A percentile compares a stretch with the other conserved stretches of the same genome.
These are phyloP conservation scores for Colostygia pectinataria DNA, from an alignment of 2,888 invertebrate species.

Conservation along the genomic window DNA sequence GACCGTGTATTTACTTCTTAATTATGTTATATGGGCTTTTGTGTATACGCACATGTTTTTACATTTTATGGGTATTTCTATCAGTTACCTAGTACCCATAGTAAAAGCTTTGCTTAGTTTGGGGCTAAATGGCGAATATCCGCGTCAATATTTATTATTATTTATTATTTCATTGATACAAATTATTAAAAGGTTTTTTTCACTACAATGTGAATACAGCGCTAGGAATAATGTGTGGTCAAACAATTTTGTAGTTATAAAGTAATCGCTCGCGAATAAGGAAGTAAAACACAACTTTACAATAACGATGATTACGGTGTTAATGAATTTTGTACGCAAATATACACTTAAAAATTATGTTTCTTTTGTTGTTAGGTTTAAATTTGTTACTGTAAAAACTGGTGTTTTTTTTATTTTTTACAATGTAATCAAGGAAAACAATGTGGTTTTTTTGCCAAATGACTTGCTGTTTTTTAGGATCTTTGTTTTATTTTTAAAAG, in stretches of 20 bases:
- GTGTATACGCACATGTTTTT: no score
- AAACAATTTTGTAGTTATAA: constrained; percentile 15
- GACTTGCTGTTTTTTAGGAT: no score
- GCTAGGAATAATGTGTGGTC: constrained; percentile 8
- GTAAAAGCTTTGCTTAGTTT: no score
- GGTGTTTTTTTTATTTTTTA: not conserved
- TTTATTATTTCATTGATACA: no score
- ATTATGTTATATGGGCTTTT: no score
- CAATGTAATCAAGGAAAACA: not conserved
- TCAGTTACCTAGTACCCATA: no score
- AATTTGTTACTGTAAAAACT: not conserved
- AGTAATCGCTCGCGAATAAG: constrained; percentile 16
- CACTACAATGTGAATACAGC: constrained; percentile 4
- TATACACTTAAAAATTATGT: not conserved
- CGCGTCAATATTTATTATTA: no score
- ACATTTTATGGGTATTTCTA: no score
- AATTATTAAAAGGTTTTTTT: not conserved
- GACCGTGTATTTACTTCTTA: no score
- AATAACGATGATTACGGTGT: constrained; percentile 16
- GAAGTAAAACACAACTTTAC: constrained; percentile 16
- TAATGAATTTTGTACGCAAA: constrained; percentile 8
- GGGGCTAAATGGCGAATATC: no score
- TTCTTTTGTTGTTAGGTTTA: no score
- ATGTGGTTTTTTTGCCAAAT: not conserved
- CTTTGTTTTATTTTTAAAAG: no score